Evolutionary conservation across 1,140 invertebrate genomes (phyloP), one percentile per base, ranked within the genome.

Genomic region (Lepidurus couesii): DNA sequence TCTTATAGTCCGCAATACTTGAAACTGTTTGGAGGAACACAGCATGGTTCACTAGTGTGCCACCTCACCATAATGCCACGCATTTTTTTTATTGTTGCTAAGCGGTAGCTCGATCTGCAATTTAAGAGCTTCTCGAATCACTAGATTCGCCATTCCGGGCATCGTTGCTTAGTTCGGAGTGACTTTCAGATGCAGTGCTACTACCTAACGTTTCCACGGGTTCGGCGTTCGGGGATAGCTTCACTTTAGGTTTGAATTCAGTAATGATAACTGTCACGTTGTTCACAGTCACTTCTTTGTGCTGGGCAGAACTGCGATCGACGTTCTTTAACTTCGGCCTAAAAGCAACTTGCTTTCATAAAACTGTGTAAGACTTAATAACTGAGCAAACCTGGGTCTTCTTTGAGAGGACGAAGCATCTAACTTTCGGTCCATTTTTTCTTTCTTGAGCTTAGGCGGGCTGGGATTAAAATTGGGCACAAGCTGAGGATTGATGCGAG

Each of bases 251-350:
- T 85, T 96, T 94, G 86, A 96, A 98, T 86, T 98, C 96, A 73
- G 96, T 98, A 82, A 98, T 97, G 76, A 97, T 91, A 53, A 98
- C 96, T 26, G 96, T 98, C 43, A 98, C 94, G 84, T 95, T 95
- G 83, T 96, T 97, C 1, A 98, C 95, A 45, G 96, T 98, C 78
- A 98, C 95, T 86, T 95, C 94, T 84, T 95, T 91, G 44, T 94
- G 93, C 83, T 95, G 92, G 26, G 93, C 95, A 44, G 92, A 91
- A 84, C 91, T 95, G 77, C 94, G 87, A 83, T 97, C 94, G 42
- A 96, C 89, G 85, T 97, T 97, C 87, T 95, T 96, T 82, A 97
- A 90, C 80, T 94, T 88, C 4, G 94, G 92, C 75, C 85, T 81
- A 78, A 80, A 80, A 75, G 8, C 79, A 81, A 73, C 10, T 47